Evolutionary conservation across 1,140 invertebrate genomes (phyloP), one percentile per base, ranked within the genome.

Genomic region (Trichogramma pretiosum): DNA sequence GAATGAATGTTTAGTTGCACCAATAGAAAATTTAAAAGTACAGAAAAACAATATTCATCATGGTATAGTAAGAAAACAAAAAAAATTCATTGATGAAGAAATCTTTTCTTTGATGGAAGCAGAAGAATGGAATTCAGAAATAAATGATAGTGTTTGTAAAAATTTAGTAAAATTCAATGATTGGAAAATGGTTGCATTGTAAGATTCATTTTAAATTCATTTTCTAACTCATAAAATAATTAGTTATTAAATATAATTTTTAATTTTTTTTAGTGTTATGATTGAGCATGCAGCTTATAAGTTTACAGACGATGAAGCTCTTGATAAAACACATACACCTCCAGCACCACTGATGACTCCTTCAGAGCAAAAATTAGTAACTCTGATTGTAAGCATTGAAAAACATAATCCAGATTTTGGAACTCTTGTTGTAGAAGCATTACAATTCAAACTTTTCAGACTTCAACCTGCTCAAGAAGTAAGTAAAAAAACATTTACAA

Each of bases 291-390:
- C 46, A 2, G 13, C 16, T 4, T 13, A 47, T 13, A 34, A 18
- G 18, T 39, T 21, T n/a, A 14, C 23, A 16, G n/a, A 26, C 2
- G 17, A 44, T 3, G 51, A 59, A 48, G 18, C 1, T n/a, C 37
- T 65, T 7, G 60, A 66, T 46, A 59, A 56, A n/a, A 56, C 34
- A 9, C 37, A 62, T 26, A 65, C 67, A 26, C 68, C 69, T 2
- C 69, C 68, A 10, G 69, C 69, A 16, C 69, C 68, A 7, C 19
- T 66, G 14, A 65, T 70, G 66, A 58, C 62, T 3, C 59, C 21
- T 47, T 50, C 53, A 5, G 57, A 64, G 13, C 67, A 69, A 49
- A 68, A 59, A 42, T 53, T 70, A 5, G 42, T 57, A 1, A 53
- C 60, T 0, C 48, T 72, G 19, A 55, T 70, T 8, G 19, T 49